Evolutionary conservation across 2,797 vertebrate genomes (phyloP).

Genomic region (Mormyrops attenuatus): DNA sequence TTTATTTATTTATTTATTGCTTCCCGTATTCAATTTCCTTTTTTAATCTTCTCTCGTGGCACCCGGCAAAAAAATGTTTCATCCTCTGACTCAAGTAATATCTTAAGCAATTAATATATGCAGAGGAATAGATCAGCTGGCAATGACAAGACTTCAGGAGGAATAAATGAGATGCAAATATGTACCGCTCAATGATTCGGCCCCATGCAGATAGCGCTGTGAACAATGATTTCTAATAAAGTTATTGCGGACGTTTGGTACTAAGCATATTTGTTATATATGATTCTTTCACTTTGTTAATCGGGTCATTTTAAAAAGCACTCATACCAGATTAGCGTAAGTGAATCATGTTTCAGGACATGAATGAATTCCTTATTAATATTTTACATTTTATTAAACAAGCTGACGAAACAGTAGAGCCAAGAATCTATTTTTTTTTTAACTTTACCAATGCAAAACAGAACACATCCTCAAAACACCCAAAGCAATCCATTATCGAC

Average conservation of each 20-base stretch:
- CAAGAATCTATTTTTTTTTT: neutral
- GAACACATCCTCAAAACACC: neutral
- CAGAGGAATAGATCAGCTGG: slow-evolving; percentile 1
- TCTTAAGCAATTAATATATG: neutral
- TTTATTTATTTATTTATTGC: neutral
- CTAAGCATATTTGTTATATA: neutral
- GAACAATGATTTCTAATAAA: neutral
- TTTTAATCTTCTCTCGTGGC: neutral
- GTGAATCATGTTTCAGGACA: neutral
- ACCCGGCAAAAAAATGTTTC: neutral
- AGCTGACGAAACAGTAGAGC: neutral
- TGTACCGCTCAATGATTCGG: neutral
- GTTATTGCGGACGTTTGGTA: neutral
- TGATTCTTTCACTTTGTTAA: neutral
- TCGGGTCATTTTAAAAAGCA: neutral
- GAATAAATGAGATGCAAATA: slow-evolving; percentile 5
- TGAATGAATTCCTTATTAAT: neutral
- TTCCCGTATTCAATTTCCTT: neutral
- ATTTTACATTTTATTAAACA: neutral
- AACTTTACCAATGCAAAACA: neutral
- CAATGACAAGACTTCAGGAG: neutral
- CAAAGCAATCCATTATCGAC: neutral
- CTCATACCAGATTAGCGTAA: neutral
- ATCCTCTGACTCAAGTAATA: slow-evolving; percentile 2
- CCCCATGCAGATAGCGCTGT: neutral